Conservation (phyloP, 1,140 invertebrate species). For the Trachymyrmex septentrionalis region DNA sequence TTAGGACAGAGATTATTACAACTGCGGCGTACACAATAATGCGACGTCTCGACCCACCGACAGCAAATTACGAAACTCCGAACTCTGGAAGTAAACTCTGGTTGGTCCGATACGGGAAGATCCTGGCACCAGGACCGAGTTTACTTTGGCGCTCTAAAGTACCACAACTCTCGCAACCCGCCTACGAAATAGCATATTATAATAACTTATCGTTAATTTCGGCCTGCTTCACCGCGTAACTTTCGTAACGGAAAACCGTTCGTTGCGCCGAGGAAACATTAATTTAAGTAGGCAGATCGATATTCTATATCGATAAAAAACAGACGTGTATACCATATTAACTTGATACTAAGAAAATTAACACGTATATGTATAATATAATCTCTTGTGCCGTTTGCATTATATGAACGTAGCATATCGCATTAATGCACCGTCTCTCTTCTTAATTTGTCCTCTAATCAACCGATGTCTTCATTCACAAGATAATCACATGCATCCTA, state of each 20-base stretch:
- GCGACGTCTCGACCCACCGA: slow-evolving; percentile 53
- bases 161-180: slow-evolving; percentile 56
- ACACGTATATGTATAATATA: background rate
- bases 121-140: slow-evolving; percentile 44
- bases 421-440: background rate
- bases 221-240: slow-evolving; percentile 24
- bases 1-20: slow-evolving; percentile 63
- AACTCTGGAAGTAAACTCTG: slow-evolving; percentile 61
- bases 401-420: background rate
- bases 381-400: background rate
- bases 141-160: slow-evolving; percentile 60
- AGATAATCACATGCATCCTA: slow-evolving; percentile 23
- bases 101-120: slow-evolving; percentile 61
- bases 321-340: slow-evolving; percentile 11
- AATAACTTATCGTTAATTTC: slow-evolving; percentile 65
- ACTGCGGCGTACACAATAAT: slow-evolving; percentile 59
- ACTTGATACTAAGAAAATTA: slow-evolving; percentile 13
- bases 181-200: slow-evolving; percentile 62
- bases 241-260: slow-evolving; percentile 35
- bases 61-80: slow-evolving; percentile 62
- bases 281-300: slow-evolving; percentile 20
- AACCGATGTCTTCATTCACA: slow-evolving; percentile 10
- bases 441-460: slow-evolving; percentile 42
- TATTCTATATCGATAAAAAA: slow-evolving; percentile 42
- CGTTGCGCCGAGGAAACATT: background rate